phyloP scores from a whole-genome alignment of 2,888 invertebrate genomes.

The Platerodrilus igneus region DNA sequence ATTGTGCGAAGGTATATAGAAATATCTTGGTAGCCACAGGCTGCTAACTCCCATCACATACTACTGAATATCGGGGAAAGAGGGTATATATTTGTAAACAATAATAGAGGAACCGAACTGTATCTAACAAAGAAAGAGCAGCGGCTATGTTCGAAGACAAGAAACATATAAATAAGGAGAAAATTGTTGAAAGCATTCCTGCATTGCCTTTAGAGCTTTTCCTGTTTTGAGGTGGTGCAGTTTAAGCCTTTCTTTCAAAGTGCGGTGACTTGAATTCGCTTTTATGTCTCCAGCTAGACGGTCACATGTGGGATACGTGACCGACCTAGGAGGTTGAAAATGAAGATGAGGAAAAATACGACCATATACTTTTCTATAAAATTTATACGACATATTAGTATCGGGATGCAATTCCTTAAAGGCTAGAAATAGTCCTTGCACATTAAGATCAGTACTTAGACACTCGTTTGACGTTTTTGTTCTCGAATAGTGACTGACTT shows the following conservation, averaged over 20 bases:
- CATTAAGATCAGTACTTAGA: conserved; percentile 27
- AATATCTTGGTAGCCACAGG: no score
- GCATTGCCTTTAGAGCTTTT: no score
- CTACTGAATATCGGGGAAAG: no score
- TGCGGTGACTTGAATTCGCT: conserved; percentile 14
- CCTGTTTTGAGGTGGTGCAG: conserved; percentile 23
- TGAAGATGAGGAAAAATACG: conserved; percentile 22
- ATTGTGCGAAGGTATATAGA: no score
- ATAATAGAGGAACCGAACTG: no score
- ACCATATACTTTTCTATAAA: conserved; percentile 18
- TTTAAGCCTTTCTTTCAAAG: conserved; percentile 16
- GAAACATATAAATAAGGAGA: no score
- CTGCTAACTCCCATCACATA: no score
- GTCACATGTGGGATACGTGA: conserved; percentile 18
- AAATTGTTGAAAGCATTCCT: no score
- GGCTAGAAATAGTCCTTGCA: conserved; percentile 19
- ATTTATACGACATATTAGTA: conserved; percentile 20
- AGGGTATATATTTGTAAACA: no score
- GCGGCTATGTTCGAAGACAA: no score
- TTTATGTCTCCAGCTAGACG: conserved; percentile 19
- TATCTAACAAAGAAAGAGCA: no score
- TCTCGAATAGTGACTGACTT: conserved; percentile 22
- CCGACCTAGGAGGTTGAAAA: conserved; percentile 18
- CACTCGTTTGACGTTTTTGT: conserved; percentile 24
- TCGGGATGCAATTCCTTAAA: conserved; percentile 20